A percentile compares a stretch with the other conserved stretches of the same genome.
Conservation (phyloP, 2,888 invertebrate genomes). For the Drosophila longiperda region DNA sequence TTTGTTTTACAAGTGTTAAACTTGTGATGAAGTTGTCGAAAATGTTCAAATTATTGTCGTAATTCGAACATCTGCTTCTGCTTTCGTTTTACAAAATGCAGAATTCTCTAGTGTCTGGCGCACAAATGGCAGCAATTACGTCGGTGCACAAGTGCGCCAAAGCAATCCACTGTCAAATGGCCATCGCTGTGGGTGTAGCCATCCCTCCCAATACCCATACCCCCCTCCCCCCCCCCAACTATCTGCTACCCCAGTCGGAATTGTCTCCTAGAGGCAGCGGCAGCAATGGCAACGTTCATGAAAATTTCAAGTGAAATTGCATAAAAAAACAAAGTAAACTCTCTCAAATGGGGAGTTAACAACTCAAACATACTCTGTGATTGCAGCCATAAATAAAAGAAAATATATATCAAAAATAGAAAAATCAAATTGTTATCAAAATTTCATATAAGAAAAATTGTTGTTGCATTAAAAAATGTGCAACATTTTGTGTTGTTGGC, state of each 20-base stretch:
- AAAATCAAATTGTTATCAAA: neutral
- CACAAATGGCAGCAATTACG: conserved; percentile 68
- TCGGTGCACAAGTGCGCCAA: conserved; percentile 27
- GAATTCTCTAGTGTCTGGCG: conserved; percentile 27
- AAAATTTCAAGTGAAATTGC: conserved; percentile 64
- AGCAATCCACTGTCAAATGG: conserved; percentile 31
- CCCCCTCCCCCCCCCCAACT: neutral
- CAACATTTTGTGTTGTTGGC: neutral
- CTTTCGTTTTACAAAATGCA: neutral
- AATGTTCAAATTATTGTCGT: neutral
- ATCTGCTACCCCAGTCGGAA: neutral
- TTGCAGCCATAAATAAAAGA: no score
- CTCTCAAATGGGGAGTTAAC: neutral
- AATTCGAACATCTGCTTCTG: neutral
- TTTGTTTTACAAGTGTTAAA: neutral
- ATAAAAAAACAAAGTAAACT: conserved; percentile 26
- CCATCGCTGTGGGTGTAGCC: neutral
- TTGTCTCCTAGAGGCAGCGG: conserved; percentile 10
- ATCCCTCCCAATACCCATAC: no score
- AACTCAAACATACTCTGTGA: conserved; percentile 13
- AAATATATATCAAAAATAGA: no score
- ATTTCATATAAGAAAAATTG: neutral
- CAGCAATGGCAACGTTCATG: conserved; percentile 23
- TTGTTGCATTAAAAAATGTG: neutral
- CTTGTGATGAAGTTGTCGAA: neutral